These are phyloP conservation scores for Ceyx margarethae DNA, from an alignment of 2,113 vertebrate species.

Conservation along the genomic window DNA sequence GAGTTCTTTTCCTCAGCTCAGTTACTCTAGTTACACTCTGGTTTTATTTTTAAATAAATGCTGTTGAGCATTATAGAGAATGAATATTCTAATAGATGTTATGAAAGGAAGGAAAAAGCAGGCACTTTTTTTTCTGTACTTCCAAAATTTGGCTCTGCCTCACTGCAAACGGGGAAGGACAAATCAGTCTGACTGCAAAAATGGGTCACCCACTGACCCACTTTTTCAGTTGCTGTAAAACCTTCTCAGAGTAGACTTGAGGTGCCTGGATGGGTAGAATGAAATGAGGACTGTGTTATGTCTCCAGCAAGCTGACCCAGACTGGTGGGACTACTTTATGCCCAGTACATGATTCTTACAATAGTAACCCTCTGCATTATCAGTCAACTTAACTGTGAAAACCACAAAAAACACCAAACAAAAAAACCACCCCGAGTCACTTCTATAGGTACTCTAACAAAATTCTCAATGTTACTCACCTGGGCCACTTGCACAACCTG, in stretches of 20 bases:
- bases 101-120: background rate
- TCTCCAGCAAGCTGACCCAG: background rate
- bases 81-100: background rate
- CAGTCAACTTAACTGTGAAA: background rate
- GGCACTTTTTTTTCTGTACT: background rate
- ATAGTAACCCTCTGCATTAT: background rate
- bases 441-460: background rate
- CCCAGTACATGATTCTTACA: background rate
- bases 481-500: conserved; percentile 96
- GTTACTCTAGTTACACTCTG: background rate
- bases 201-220: conserved; percentile 5
- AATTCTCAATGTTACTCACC: conserved; percentile 69
- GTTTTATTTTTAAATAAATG: background rate
- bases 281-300: background rate
- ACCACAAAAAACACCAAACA: background rate
- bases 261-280: background rate
- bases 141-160: background rate
- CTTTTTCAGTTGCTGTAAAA: background rate
- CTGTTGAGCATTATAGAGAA: background rate
- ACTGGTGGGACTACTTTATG: background rate
- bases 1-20: background rate
- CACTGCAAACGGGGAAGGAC: background rate
- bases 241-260: background rate
- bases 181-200: background rate
- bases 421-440: background rate